Percentiles rank a stretch among this genome's conserved stretches.
phyloP scores from a whole-genome alignment of 92 coral and sea anemone genomes.

The Chrysogorgia sp. region DNA sequence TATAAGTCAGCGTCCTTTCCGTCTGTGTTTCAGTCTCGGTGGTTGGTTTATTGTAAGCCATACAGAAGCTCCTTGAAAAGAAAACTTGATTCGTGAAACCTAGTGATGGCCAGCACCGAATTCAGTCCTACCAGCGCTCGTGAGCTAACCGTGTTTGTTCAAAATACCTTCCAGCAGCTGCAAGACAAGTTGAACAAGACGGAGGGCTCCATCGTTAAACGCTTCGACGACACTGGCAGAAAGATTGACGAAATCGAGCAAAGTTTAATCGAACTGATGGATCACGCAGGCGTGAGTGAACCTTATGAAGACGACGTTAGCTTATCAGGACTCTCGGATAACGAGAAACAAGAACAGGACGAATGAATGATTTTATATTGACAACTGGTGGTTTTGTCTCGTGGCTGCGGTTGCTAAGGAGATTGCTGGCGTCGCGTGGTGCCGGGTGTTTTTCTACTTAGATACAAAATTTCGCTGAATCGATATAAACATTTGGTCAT shows the following conservation, averaged over 20 bases:
- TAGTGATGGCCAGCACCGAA: slow-evolving; percentile 3
- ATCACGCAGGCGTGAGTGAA: slow-evolving; percentile 97
- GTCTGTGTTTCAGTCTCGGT: not conserved
- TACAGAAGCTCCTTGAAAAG: not conserved
- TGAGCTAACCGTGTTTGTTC: slow-evolving; percentile 91
- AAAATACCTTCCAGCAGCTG: slow-evolving; percentile 82
- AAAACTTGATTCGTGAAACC: too few relatives aligned
- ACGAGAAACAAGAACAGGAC: slow-evolving; percentile 69
- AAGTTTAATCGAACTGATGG: slow-evolving; percentile 92
- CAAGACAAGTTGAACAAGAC: slow-evolving; percentile 92
- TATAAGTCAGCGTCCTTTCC: not conserved
- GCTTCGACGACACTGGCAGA: slow-evolving; percentile 88
- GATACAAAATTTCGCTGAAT: too few relatives aligned
- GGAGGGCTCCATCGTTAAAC: slow-evolving; percentile 82
- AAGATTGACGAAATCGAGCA: slow-evolving; percentile 88
- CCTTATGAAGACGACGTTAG: slow-evolving; percentile 83
- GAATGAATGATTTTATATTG: slow-evolving; percentile 50
- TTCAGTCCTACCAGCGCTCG: slow-evolving; percentile 76
- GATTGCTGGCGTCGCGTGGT: not conserved
- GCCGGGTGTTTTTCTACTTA: not conserved
- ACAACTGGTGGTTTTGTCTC: not conserved
- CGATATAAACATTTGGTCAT: too few relatives aligned
- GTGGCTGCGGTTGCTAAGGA: slow-evolving; percentile 22
- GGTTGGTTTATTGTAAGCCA: too few relatives aligned
- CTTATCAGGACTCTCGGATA: slow-evolving; percentile 74